Evolutionary conservation across 53 echinoderm and acorn worm species (phyloP), one percentile per base, ranked within the genome.

Genomic region (Antedon mediterranea): DNA sequence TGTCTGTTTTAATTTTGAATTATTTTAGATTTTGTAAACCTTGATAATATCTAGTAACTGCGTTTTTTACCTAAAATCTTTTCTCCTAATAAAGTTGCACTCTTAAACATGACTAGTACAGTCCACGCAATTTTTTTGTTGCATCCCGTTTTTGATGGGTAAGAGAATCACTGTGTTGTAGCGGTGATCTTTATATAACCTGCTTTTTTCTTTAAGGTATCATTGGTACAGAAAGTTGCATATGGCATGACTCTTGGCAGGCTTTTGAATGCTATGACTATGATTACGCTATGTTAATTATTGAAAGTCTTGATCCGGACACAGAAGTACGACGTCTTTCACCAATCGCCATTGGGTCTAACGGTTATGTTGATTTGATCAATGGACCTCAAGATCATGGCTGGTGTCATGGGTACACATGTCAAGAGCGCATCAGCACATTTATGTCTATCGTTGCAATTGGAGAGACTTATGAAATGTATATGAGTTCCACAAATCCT

Each of bases 221-320:
- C 31, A 80, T 84, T 74, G 81, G 97, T 30, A 87, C 83, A 32
- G 72, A 79, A 32, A 75, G 92, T 29, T 97, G 97, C 37, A 32
- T 32, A 6, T 97, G 86, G 88, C 74, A 74, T 0, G 23, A 28
- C 1, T 7, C 20, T 28, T 97, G 97, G 97, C 82, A 80, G 41
- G 91, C 92, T 3, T 92, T 86, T 71, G 84, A 97, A 43, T 97
- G 97, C 72, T 86, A 92, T 79, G 79, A 75, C 23, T 70, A 87
- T 0, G 92, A 97, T 71, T 84, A 97, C 83, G 86, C 73, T 82
- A 89, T 97, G 92, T 75, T 97, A 82, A 78, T 97, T 0, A 76
- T 97, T 6, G 97, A 97, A 77, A 97, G 97, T 81, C 83, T 97
- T 88, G 97, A 97, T 72, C 84, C 87, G 0, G 90, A 97, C 75